A percentile compares a stretch with the other conserved stretches of the same genome.
Conservation (phyloP, 2,113 vertebrate species). For the Jaculus jaculus region DNA sequence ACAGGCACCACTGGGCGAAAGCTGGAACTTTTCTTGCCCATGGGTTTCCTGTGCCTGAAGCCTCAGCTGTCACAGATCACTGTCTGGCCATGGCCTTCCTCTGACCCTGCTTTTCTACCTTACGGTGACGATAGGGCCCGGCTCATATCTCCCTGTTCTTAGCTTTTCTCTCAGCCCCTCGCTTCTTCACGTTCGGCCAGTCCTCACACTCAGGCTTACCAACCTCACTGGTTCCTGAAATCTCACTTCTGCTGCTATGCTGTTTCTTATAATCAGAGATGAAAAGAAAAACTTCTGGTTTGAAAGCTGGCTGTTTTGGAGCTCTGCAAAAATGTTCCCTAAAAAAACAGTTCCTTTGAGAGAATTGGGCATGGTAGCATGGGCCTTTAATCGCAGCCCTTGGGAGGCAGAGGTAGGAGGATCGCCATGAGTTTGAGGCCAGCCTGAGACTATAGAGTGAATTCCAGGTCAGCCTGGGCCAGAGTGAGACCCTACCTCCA, state of each 20-base stretch:
- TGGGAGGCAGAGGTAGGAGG: too few species aligned
- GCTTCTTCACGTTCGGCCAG: neutral
- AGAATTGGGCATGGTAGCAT: too few species aligned
- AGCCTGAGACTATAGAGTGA: too few species aligned
- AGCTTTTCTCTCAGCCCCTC: too few species aligned
- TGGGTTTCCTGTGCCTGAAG: neutral
- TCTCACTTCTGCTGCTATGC: neutral
- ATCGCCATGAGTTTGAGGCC: too few species aligned
- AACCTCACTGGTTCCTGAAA: neutral
- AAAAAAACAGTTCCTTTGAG: too few species aligned
- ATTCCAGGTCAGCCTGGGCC: too few species aligned
- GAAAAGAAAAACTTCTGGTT: neutral
- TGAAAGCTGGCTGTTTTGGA: constrained; percentile 11
- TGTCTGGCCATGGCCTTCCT: neutral
- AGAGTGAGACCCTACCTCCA: too few species aligned
- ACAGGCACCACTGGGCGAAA: neutral
- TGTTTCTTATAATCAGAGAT: neutral
- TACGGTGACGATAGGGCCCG: neutral
- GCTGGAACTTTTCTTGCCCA: neutral
- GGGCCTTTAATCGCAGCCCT: too few species aligned
- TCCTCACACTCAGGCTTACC: neutral
- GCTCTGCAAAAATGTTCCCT: neutral
- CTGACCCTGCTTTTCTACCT: neutral
- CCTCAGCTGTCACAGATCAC: neutral
- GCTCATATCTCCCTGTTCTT: neutral